Evolutionary conservation across 2,888 invertebrate genomes (phyloP).

Genomic region (Chirona hameri): DNA sequence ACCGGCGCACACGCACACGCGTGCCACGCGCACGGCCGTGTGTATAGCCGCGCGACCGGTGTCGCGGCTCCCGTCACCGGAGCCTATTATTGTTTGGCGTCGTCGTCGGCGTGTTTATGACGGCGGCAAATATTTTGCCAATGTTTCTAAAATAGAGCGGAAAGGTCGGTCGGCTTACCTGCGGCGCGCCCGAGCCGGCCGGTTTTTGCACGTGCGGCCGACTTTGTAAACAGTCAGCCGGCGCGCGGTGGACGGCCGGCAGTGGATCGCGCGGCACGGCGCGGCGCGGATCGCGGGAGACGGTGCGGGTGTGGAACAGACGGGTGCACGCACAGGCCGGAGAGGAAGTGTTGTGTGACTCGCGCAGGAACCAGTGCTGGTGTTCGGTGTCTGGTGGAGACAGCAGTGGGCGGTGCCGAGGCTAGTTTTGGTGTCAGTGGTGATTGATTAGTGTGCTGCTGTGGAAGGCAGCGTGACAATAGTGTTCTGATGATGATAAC

Average conservation of each 20-base stretch:
- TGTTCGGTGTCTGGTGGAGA: too few relatives aligned
- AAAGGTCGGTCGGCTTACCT: neutral
- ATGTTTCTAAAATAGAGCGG: slow-evolving; percentile 25
- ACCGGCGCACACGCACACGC: neutral
- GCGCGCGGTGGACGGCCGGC: neutral
- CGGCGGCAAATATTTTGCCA: slow-evolving; percentile 13
- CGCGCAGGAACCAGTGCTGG: too few relatives aligned
- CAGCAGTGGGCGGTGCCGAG: too few relatives aligned
- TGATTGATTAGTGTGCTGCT: too few relatives aligned
- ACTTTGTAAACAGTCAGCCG: neutral
- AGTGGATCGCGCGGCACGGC: too few relatives aligned
- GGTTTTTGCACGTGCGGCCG: slow-evolving; percentile 6
- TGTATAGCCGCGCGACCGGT: neutral
- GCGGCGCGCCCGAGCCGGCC: neutral
- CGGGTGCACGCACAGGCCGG: too few relatives aligned
- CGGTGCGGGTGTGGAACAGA: too few relatives aligned
- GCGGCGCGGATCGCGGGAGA: too few relatives aligned
- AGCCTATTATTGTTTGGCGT: slow-evolving; percentile 23
- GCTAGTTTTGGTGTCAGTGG: too few relatives aligned
- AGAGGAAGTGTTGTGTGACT: too few relatives aligned
- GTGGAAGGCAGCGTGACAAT: too few relatives aligned
- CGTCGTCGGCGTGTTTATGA: neutral
- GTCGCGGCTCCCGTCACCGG: neutral
- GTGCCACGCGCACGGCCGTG: neutral
- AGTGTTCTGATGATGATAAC: too few relatives aligned